These are phyloP conservation scores for Origma solitaria DNA, from an alignment of 2,113 vertebrate species.

Conservation along the genomic window DNA sequence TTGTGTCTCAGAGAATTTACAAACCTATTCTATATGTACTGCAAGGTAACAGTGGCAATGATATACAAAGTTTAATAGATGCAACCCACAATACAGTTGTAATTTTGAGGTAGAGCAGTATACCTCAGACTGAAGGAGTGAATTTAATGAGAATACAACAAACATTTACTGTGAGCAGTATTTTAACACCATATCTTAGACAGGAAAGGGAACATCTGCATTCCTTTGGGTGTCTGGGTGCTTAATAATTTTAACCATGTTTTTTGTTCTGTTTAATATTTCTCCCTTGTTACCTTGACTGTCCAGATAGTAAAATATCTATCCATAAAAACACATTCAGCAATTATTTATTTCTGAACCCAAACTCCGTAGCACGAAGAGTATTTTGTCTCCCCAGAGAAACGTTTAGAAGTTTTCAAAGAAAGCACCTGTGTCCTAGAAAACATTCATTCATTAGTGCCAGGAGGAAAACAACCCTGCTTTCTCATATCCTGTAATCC, in stretches of 20 bases:
- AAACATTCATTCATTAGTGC: neutral
- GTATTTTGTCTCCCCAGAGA: neutral
- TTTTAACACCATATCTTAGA: neutral
- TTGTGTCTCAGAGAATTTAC: neutral
- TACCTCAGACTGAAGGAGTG: neutral
- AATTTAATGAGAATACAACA: neutral
- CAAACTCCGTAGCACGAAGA: neutral
- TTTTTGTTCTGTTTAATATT: neutral
- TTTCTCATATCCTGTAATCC: neutral
- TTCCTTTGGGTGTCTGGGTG: neutral
- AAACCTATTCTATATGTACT: neutral
- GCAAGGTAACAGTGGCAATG: neutral
- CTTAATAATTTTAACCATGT: accelerated
- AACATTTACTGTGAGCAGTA: neutral
- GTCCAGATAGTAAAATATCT: neutral
- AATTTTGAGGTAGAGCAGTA: neutral
- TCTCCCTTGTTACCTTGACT: neutral
- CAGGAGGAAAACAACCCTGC: neutral
- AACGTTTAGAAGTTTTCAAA: neutral
- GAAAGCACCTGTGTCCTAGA: neutral
- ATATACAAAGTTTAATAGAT: neutral
- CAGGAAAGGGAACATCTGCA: neutral
- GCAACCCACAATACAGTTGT: accelerated
- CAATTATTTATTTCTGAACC: neutral
- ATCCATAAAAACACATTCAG: neutral